phyloP scores from a whole-genome alignment of 2,888 invertebrate species.

The Neoascia interrupta region DNA sequence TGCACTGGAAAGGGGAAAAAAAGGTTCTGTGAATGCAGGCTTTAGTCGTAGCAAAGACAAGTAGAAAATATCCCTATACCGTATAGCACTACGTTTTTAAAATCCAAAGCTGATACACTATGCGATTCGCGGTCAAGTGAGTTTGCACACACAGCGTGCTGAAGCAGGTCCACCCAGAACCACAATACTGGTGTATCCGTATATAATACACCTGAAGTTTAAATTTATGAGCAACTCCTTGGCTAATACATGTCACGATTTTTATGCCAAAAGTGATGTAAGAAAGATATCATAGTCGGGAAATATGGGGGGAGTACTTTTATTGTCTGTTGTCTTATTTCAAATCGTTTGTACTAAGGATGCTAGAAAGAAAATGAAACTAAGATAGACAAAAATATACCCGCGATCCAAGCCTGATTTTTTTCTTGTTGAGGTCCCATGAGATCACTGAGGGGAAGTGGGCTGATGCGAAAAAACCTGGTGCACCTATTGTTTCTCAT shows the following conservation, averaged over 20 bases:
- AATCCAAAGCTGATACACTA: slow-evolving; percentile 3
- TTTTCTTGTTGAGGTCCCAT: too few relatives aligned
- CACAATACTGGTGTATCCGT: slow-evolving; percentile 4
- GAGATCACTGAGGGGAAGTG: too few relatives aligned
- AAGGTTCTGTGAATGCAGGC: slow-evolving; percentile 2
- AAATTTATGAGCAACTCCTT: slow-evolving; percentile 44
- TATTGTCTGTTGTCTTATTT: too few relatives aligned
- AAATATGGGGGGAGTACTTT: slow-evolving; percentile 8
- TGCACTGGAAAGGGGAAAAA: slow-evolving; percentile 41
- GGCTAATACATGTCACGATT: slow-evolving; percentile 61
- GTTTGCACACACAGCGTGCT: slow-evolving; percentile 1
- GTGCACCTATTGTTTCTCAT: too few relatives aligned
- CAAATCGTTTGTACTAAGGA: too few relatives aligned
- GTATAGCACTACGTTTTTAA: too few relatives aligned
- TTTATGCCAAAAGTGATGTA: slow-evolving; percentile 54
- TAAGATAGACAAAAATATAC: too few relatives aligned
- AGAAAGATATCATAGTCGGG: too few relatives aligned
- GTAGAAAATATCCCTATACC: background rate
- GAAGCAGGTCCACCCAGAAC: background rate
- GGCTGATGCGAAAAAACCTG: too few relatives aligned
- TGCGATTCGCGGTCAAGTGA: slow-evolving; percentile 58
- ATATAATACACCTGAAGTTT: slow-evolving; percentile 46
- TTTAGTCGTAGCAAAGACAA: slow-evolving; percentile 28
- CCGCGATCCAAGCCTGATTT: too few relatives aligned
- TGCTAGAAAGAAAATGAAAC: too few relatives aligned